These are phyloP conservation scores for Melipona quadrifasciata DNA, from an alignment of 1,140 invertebrate genomes.

Conservation along the genomic window DNA sequence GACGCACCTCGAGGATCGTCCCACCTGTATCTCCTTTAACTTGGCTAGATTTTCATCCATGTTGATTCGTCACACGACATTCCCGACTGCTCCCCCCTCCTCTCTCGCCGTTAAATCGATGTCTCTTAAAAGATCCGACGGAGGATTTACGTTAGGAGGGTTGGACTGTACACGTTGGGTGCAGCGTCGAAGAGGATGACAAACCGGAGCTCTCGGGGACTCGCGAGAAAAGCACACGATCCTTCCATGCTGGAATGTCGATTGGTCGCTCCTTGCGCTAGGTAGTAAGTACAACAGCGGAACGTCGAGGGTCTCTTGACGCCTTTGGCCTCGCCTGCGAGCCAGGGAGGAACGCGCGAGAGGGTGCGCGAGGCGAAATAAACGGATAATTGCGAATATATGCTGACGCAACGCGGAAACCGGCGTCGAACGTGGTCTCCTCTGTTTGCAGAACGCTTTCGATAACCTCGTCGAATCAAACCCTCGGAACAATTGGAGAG, in stretches of 20 bases:
- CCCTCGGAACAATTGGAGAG: conserved; percentile 28
- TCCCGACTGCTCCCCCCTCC: background rate
- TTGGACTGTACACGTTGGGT: background rate
- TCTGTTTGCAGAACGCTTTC: conserved; percentile 13
- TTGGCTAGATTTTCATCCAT: background rate
- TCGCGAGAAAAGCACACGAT: conserved; percentile 6
- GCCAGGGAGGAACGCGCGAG: conserved; percentile 3
- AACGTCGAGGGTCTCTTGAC: conserved; percentile 48
- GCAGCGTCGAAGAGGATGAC: conserved; percentile 30
- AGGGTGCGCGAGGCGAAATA: conserved; percentile 22
- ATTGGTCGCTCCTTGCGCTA: conserved; percentile 37
- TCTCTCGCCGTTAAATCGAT: conserved; percentile 12
- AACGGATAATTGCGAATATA: conserved; percentile 60
- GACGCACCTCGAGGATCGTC: conserved; percentile 7
- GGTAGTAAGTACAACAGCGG: conserved; percentile 16
- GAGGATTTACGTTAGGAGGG: conserved; percentile 5
- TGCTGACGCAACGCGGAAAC: conserved; percentile 55
- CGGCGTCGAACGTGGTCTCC: background rate
- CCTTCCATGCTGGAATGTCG: conserved; percentile 46
- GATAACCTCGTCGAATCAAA: conserved; percentile 40
- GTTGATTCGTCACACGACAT: conserved; percentile 22
- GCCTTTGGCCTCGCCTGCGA: conserved; percentile 16
- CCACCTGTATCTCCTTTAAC: background rate
- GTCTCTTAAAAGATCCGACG: background rate
- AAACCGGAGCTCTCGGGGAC: conserved; percentile 27